Percentiles rank a stretch among this genome's conserved stretches.
These are phyloP conservation scores for Ascaphus truei DNA, from an alignment of 2,113 vertebrate genomes.

Conservation along the genomic window DNA sequence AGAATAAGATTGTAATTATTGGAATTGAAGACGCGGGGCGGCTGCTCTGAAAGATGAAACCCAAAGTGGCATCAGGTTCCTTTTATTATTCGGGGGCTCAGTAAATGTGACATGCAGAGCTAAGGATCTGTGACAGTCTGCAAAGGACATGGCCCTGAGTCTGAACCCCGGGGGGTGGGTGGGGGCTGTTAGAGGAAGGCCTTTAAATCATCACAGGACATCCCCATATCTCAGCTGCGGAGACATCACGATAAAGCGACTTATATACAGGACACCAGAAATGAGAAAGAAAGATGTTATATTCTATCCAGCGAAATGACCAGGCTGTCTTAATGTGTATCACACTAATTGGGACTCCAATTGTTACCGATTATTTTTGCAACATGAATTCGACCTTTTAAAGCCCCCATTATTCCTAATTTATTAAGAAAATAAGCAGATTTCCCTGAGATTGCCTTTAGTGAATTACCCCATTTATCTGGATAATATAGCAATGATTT, in stretches of 20 bases:
- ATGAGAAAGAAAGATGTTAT: too few species aligned
- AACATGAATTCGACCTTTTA: too few species aligned
- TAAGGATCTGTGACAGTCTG: conserved; percentile 41
- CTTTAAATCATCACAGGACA: neutral
- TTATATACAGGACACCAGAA: too few species aligned
- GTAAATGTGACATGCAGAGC: conserved; percentile 66
- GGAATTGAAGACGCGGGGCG: conserved; percentile 54
- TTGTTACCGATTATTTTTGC: neutral
- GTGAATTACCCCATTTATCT: neutral
- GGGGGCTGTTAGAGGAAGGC: too few species aligned
- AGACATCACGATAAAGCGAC: too few species aligned
- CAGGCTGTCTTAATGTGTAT: too few species aligned
- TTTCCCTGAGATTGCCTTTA: neutral
- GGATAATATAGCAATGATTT: neutral
- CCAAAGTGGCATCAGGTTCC: conserved; percentile 55
- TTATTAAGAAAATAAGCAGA: neutral
- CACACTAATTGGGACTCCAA: too few species aligned
- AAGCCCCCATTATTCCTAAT: neutral
- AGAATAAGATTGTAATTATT: conserved; percentile 82
- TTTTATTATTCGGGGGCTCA: conserved; percentile 43
- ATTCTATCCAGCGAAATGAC: too few species aligned
- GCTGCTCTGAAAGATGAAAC: conserved; percentile 61
- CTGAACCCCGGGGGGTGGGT: neutral
- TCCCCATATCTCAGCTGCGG: neutral
- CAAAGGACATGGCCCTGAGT: conserved; percentile 11